Percentiles rank a stretch among this genome's conserved stretches.
Conservation (phyloP, 2,113 vertebrate species). For the Asarcornis scutulata region DNA sequence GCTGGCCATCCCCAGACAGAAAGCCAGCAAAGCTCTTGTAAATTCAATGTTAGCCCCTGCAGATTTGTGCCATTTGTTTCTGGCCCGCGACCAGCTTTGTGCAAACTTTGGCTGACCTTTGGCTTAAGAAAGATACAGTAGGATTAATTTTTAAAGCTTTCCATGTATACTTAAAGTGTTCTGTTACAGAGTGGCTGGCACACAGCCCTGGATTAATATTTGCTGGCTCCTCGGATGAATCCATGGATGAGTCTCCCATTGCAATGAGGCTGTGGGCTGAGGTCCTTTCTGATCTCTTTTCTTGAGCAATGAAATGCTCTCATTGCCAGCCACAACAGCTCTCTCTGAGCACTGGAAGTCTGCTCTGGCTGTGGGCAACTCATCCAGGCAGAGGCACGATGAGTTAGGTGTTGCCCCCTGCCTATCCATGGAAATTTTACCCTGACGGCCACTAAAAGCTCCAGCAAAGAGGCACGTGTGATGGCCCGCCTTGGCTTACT, state of each 20-base stretch:
- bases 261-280: background rate
- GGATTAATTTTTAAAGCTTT: constrained; percentile 54
- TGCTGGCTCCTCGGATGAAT: constrained; percentile 20
- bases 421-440: background rate
- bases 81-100: background rate
- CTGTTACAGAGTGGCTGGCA: background rate
- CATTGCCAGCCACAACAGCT: background rate
- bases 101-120: constrained; percentile 21
- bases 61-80: background rate
- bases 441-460: background rate
- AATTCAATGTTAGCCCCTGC: background rate
- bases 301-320: background rate
- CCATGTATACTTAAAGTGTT: background rate
- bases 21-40: background rate
- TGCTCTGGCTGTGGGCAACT: background rate
- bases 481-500: background rate
- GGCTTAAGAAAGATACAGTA: background rate
- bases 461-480: background rate
- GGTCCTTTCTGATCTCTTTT: background rate
- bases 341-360: background rate
- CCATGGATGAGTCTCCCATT: background rate
- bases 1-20: background rate
- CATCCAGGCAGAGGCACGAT: background rate
- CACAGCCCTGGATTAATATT: background rate
- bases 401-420: background rate